Base-by-base conservation (phyloP, 2,797 vertebrate species). In the Gymnothorax reevesii region DNA sequence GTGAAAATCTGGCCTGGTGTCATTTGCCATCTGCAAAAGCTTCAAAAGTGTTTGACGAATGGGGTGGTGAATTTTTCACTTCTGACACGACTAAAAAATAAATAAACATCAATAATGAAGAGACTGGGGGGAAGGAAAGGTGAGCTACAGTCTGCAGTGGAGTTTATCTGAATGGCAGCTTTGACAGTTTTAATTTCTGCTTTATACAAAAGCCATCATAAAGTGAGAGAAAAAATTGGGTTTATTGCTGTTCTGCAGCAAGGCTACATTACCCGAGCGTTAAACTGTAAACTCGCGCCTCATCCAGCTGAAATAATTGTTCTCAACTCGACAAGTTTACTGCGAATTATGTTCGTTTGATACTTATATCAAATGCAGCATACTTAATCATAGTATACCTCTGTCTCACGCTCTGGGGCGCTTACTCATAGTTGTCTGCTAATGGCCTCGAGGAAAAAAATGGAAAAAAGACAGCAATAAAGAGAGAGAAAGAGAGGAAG, bases 301-400 rank as follows among this genome's bases (percentile, higher is more conserved):
- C 88, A 90, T 92, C 92, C 90, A 82, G 57, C 90, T 94, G 95
- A 92, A 95, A 91, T 95, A 95, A 95, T 95, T 94, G 1, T 90
- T 94, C 88, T 93, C 91, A 89, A 95, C 93, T 95, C 75, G 88
- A 94, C 93, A 92, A 93, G 88, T 90, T 90, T 93, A 93, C 94
- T 92, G 88, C 85, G 95, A 92, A 90, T 95, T 91, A 94, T 94
- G 90, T 91, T 94, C 85, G 85, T 93, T 92, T 95, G 93, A 95
- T 95, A 94, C 82, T 89, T 77, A 91, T 93, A 94, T 94, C 90
- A 93, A 94, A 93, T 90, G 69, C 87, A 88, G 87, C 13, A 75
- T 88, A 89, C 90, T 91, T 86, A 90, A 88, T 88, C 75, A 86
- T 69, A 82, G 86, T 90, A 59, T 49, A 89, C 93, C 91, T 86